Conservation (phyloP, 1,140 invertebrate genomes). For the Ptiloglossa arizonensis region DNA sequence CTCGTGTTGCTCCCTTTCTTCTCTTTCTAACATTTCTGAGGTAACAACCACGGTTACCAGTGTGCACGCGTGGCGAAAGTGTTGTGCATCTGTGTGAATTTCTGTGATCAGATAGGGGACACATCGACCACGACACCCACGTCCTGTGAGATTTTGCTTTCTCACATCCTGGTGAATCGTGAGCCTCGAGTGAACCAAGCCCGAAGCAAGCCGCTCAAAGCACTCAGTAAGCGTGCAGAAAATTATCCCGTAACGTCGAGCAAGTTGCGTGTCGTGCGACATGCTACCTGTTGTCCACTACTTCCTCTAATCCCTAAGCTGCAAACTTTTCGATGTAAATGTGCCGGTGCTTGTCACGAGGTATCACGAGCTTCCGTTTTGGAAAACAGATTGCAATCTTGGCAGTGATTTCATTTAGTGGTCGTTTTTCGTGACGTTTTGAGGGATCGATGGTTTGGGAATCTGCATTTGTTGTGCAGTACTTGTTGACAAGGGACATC, state of each 20-base stretch:
- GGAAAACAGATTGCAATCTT: neutral
- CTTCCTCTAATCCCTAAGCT: neutral
- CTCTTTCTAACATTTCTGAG: too few species aligned
- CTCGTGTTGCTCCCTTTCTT: too few species aligned
- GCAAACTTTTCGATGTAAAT: neutral
- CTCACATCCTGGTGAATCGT: slow-evolving; percentile 5
- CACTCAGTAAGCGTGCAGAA: slow-evolving; percentile 23
- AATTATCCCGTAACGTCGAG: neutral
- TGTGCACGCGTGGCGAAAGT: neutral
- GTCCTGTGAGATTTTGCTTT: neutral
- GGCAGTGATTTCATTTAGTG: neutral
- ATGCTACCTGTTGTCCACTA: slow-evolving; percentile 34
- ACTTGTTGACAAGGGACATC: slow-evolving; percentile 8
- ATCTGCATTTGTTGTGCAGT: neutral
- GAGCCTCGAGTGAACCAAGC: neutral
- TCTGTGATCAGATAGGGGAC: slow-evolving; percentile 13
- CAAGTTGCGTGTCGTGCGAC: slow-evolving; percentile 1
- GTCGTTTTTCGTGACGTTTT: neutral
- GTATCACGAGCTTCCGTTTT: neutral
- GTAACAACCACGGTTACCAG: neutral
- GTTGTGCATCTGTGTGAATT: slow-evolving; percentile 14
- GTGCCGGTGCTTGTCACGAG: slow-evolving; percentile 19
- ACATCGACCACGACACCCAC: neutral
- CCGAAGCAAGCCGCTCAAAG: neutral
- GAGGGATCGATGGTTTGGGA: too few species aligned